phyloP scores from a whole-genome alignment of 2,797 vertebrate species.

The Catharus ustulatus region DNA sequence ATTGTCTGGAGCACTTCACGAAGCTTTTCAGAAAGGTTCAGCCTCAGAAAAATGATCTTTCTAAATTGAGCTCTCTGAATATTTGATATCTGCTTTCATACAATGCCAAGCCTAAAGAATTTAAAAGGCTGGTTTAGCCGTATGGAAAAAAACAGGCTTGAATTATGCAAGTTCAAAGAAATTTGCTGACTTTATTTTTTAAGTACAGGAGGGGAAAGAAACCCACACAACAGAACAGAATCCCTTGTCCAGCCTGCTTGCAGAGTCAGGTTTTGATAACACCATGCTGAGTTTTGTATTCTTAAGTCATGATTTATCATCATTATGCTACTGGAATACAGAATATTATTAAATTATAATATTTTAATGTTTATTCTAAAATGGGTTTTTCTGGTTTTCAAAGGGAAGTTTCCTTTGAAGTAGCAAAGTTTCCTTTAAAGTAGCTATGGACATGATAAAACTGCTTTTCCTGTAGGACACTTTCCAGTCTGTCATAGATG shows the following conservation, averaged over 20 bases:
- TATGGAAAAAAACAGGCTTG: conserved; percentile 22
- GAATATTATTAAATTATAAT: not conserved
- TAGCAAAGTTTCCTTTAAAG: not conserved
- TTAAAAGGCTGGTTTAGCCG: conserved; percentile 18
- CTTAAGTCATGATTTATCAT: not conserved
- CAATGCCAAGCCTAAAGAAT: conserved; percentile 49
- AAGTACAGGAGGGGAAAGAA: not conserved
- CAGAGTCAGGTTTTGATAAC: not conserved
- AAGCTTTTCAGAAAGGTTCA: conserved; percentile 46
- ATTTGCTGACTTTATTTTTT: not conserved
- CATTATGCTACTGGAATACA: not conserved
- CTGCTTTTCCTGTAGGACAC: not conserved
- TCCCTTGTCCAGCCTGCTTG: not conserved
- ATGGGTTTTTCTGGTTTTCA: not conserved
- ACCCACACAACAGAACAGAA: not conserved
- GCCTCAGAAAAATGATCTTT: conserved; percentile 58
- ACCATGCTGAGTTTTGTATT: not conserved
- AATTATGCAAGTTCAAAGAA: conserved; percentile 23
- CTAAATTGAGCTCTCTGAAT: conserved; percentile 64
- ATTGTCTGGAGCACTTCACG: conserved; percentile 55
- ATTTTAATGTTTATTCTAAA: not conserved
- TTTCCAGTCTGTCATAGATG: not conserved
- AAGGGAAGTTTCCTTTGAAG: not conserved
- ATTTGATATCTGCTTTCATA: conserved; percentile 71
- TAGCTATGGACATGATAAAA: not conserved